Percentiles rank a stretch among this genome's conserved stretches.
These are phyloP conservation scores for Volucella inanis DNA, from an alignment of 2,888 invertebrate genomes.

Conservation along the genomic window DNA sequence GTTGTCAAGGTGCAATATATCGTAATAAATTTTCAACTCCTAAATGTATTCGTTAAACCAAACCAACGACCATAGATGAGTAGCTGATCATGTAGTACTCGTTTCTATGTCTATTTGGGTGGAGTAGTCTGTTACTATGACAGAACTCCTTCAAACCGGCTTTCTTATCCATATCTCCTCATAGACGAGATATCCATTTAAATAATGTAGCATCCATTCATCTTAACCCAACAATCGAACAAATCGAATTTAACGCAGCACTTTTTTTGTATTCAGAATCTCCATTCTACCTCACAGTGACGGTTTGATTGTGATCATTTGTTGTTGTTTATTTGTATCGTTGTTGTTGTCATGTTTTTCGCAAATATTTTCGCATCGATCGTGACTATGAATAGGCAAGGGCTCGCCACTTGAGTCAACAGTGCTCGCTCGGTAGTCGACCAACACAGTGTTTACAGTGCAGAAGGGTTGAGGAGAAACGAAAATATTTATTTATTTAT, in stretches of 20 bases:
- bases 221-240: background rate
- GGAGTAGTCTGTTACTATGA: too few species aligned
- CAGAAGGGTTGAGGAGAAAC: background rate
- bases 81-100: too few species aligned
- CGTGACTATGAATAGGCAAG: constrained; percentile 54
- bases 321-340: constrained; percentile 17
- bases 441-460: background rate
- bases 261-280: constrained; percentile 10
- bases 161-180: too few species aligned
- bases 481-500: too few species aligned
- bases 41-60: too few species aligned
- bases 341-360: constrained; percentile 28
- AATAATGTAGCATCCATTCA: background rate
- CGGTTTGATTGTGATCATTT: constrained; percentile 1
- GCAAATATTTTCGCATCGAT: constrained; percentile 8
- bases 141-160: too few species aligned
- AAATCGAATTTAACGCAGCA: constrained; percentile 14
- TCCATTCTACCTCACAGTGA: constrained; percentile 4
- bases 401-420: constrained; percentile 29
- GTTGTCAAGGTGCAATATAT: too few species aligned
- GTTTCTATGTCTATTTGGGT: too few species aligned
- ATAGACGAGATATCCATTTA: too few species aligned
- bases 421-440: constrained; percentile 45
- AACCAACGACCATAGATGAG: too few species aligned
- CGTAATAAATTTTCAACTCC: too few species aligned